Evolutionary conservation across 2,797 vertebrate species (phyloP).

Genomic region (Hydrophis major): DNA sequence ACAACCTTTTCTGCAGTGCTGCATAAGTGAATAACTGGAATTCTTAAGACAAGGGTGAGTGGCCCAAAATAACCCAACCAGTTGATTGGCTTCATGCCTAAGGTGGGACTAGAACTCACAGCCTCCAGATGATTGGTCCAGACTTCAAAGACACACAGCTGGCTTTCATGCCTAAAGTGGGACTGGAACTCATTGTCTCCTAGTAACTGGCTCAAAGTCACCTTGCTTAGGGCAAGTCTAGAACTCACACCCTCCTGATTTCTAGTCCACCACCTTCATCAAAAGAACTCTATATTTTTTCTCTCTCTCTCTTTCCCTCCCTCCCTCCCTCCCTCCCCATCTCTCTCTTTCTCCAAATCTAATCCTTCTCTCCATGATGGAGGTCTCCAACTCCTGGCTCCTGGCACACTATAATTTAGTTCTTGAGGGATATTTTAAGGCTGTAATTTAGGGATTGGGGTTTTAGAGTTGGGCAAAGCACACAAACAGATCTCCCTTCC

Average conservation of each 20-base stretch:
- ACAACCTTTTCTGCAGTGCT: too few relatives aligned
- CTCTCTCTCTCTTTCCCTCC: background rate
- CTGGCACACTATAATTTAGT: background rate
- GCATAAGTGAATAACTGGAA: too few relatives aligned
- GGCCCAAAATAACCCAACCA: background rate
- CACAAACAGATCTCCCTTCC: background rate
- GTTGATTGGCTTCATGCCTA: background rate
- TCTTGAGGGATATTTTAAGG: background rate
- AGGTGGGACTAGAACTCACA: background rate
- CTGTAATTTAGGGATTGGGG: background rate
- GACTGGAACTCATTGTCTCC: background rate
- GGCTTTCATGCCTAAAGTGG: background rate
- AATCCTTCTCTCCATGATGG: background rate
- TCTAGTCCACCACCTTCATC: background rate
- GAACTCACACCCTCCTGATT: background rate
- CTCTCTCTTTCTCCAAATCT: background rate
- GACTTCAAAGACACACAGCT: too few relatives aligned
- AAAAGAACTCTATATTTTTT: background rate
- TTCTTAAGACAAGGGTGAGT: background rate
- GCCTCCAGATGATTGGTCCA: too few relatives aligned
- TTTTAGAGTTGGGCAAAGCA: background rate
- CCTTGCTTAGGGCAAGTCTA: background rate
- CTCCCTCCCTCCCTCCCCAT: too few relatives aligned
- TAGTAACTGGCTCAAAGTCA: background rate
- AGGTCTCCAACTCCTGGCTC: background rate